Evolutionary conservation across 2,113 vertebrate genomes (phyloP).

Genomic region (Vanacampus margaritifer): DNA sequence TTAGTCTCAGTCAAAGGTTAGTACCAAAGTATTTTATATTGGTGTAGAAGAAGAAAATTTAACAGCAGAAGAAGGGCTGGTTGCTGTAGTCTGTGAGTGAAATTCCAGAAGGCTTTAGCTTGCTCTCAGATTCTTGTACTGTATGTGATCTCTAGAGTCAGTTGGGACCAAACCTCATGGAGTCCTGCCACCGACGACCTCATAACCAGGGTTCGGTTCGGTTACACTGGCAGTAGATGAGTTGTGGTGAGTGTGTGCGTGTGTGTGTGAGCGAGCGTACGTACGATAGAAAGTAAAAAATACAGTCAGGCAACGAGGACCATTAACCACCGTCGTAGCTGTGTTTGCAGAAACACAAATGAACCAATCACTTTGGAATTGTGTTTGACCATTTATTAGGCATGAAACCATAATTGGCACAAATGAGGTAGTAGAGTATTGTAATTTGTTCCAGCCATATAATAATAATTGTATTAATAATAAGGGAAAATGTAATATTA

Average conservation of each 20-base stretch:
- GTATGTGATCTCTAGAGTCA: neutral
- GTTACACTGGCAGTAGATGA: slow-evolving; percentile 36
- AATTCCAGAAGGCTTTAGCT: slow-evolving; percentile 43
- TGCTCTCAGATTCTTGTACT: slow-evolving; percentile 27
- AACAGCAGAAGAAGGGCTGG: no score
- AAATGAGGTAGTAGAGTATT: neutral
- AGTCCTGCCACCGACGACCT: slow-evolving; percentile 47
- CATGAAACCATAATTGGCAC: neutral
- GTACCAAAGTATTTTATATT: slow-evolving; percentile 30
- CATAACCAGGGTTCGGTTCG: slow-evolving; percentile 39
- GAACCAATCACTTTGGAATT: slow-evolving; percentile 21
- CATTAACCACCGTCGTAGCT: slow-evolving; percentile 45
- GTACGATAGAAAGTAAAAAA: slow-evolving; percentile 2
- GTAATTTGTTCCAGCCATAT: neutral
- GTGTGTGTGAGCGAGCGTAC: slow-evolving; percentile 14
- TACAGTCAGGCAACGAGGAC: slow-evolving; percentile 18
- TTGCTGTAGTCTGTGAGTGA: slow-evolving; percentile 31
- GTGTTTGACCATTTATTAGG: neutral
- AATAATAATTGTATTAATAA: neutral
- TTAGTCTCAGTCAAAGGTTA: slow-evolving; percentile 28
- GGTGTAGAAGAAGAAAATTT: no score
- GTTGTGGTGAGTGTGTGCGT: slow-evolving; percentile 15
- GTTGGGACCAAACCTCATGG: slow-evolving; percentile 32
- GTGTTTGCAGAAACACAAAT: slow-evolving; percentile 39
- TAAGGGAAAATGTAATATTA: neutral